A percentile compares a stretch with the other conserved stretches of the same genome.
phyloP scores from a whole-genome alignment of 2,797 vertebrate genomes.

The Knipowitschia caucasica region DNA sequence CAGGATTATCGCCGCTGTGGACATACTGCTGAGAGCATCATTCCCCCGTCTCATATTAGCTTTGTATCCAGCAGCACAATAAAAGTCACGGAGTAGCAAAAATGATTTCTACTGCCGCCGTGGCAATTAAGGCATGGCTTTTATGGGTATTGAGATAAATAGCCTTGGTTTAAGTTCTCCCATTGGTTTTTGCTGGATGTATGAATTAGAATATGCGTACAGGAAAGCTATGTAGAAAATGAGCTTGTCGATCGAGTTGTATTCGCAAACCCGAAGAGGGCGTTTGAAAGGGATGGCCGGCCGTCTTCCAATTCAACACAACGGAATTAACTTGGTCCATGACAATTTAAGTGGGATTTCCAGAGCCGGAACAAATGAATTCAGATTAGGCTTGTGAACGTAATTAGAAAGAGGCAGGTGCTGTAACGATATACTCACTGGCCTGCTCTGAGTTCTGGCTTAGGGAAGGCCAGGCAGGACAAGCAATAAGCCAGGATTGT shows the following conservation, averaged over 20 bases:
- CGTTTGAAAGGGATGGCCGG: neutral
- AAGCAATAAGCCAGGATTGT: too few relatives aligned
- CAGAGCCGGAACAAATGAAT: neutral
- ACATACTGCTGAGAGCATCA: slow-evolving; percentile 44
- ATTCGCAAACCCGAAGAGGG: neutral
- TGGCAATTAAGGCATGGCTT: slow-evolving; percentile 12
- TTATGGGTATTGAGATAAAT: slow-evolving; percentile 5
- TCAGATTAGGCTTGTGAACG: slow-evolving; percentile 1
- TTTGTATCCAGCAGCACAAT: slow-evolving; percentile 8
- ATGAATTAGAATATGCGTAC: slow-evolving; percentile 16
- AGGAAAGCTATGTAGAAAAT: slow-evolving; percentile 12
- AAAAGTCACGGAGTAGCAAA: slow-evolving; percentile 23
- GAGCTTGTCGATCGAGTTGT: slow-evolving; percentile 12
- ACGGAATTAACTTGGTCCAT: neutral
- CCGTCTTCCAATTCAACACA: neutral
- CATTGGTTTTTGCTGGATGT: slow-evolving; percentile 19
- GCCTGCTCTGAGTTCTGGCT: too few relatives aligned
- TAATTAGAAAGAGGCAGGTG: neutral
- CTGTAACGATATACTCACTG: neutral
- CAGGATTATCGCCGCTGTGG: slow-evolving; percentile 51
- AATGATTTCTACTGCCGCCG: neutral
- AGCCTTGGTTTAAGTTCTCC: slow-evolving; percentile 4
- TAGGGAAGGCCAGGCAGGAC: too few relatives aligned
- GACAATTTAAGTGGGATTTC: slow-evolving; percentile 1
- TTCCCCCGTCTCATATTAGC: slow-evolving; percentile 44